Evolutionary conservation across 2,797 vertebrate genomes (phyloP).

Genomic region (Phataginus tricuspis): DNA sequence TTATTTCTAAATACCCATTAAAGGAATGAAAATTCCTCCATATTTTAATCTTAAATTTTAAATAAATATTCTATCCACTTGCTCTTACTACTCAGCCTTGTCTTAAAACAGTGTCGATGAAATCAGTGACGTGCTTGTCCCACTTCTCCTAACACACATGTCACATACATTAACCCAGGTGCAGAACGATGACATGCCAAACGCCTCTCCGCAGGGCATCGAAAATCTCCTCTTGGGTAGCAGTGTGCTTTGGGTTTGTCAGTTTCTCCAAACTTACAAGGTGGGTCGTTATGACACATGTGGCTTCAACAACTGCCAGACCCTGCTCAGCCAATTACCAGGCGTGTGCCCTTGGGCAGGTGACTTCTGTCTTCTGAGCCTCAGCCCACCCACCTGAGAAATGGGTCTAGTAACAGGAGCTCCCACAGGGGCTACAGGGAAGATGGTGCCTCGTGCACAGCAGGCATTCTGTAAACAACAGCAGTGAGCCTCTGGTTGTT

Average conservation of each 20-base stretch:
- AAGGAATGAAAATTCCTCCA: not conserved
- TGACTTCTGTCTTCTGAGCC: not conserved
- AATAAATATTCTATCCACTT: not conserved
- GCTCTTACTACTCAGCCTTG: not conserved
- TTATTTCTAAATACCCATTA: not conserved
- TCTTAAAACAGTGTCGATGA: not conserved
- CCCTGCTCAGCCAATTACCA: not conserved
- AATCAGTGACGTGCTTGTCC: not conserved
- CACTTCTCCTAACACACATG: not conserved
- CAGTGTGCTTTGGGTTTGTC: not conserved
- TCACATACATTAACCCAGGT: too few relatives aligned
- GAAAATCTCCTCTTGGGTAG: accelerated
- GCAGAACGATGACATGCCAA: not conserved
- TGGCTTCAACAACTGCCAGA: not conserved
- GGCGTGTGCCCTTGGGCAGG: not conserved
- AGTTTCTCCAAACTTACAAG: not conserved
- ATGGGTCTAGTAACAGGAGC: not conserved
- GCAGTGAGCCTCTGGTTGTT: accelerated
- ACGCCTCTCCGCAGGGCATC: accelerated
- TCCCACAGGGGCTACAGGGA: accelerated
- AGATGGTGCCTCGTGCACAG: accelerated
- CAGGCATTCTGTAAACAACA: accelerated
- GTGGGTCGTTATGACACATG: not conserved
- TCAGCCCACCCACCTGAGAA: not conserved
- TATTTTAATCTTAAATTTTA: not conserved